Evolutionary conservation across 2,113 vertebrate genomes (phyloP), one percentile per base, ranked within the genome.

Genomic region (Phaetusa simplex): DNA sequence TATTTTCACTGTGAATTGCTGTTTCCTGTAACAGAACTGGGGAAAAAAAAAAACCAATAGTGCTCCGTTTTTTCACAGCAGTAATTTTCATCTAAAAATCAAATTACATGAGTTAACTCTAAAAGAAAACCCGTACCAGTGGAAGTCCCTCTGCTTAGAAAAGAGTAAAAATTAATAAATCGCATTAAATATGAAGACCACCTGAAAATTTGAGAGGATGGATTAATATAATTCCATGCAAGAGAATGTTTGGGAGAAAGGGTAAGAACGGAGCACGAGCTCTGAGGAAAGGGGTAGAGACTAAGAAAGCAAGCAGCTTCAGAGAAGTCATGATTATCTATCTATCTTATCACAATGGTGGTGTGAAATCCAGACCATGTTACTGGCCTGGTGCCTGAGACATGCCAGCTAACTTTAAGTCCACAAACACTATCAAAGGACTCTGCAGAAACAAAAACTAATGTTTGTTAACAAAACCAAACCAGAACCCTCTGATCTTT

Each of bases 341-440:
- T 87, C 87, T 95, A n/a, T 84, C 66, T 96, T 90, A 92, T 93
- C 90, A 87, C 76, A 94, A 50, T 20, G 49, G 66, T 50, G 62
- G 59, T 86, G 52, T 55, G 86, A 94, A 97, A 97, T 93, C 47
- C 90, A 93, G 88, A 88, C 95, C 80, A 27, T 76, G 36, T 95
- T 95, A 74, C 90, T 95, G 90, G 95, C 95, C 55, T 59, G 42
- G n/a, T 83, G 95, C 87, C 87, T 94, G 52, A 82, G 93, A 92
- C 36, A 93, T 87, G 88, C 84, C 59, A 70, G 36, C 74, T 88
- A 94, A 71, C 58, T 62, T 4, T 70, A 95, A 95, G 79, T 81
- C 76, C 81, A 66, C 73, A 78, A 86, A 91, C 86, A 76, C 14
- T 82, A 82, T 74, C 62, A 81, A 95, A 69, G 49, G 22, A 70